Evolutionary conservation across 2,113 vertebrate genomes (phyloP), one percentile per base, ranked within the genome.

Genomic region (Python bivittatus): DNA sequence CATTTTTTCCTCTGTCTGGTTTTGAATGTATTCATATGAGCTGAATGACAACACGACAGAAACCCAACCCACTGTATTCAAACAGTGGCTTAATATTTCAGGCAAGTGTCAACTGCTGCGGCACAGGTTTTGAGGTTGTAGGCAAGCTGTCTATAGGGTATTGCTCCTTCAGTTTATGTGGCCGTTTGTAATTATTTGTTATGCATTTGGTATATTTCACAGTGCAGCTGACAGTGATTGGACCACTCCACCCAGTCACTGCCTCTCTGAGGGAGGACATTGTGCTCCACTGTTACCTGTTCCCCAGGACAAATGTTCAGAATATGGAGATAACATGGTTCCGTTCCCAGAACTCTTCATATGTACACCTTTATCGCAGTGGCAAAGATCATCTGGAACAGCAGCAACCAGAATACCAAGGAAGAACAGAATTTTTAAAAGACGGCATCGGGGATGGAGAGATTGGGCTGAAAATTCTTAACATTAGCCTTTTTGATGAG

Each of bases 281-380:
- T 20, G 91, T 52, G 0, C 89, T 97, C 38, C 25, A 0, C 13
- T 97, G 96, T 64, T 91, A 83, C 84, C 95, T 97, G 44, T 96
- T 89, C 1, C 96, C 97, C 0, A 25, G 94, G 86, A 94, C 88
- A 56, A 94, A 83, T 0, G 95, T 96, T 0, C 23, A 95, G 88
- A 53, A 22, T 57, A 95, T 97, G 97, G 96, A 97, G 85, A 95
- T 97, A 44, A 92, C 95, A 0, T 97, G 97, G 97, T 94, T 96
- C 85, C 95, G 91, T 6, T 38, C 93, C 0, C 92, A 52, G 10
- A 94, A 94, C 84, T 94, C 57, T 6, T n/a, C 42, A 0, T 94
- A 95, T 0, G 94, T 97, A 53, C 88, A 97, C 1, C 64, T 97
- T 88, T 97, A 96, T 79, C 92, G 29, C n/a, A 79, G 42, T 1